Evolutionary conservation across 2,797 vertebrate genomes (phyloP), one percentile per base, ranked within the genome.

Genomic region (Nasua narica): DNA sequence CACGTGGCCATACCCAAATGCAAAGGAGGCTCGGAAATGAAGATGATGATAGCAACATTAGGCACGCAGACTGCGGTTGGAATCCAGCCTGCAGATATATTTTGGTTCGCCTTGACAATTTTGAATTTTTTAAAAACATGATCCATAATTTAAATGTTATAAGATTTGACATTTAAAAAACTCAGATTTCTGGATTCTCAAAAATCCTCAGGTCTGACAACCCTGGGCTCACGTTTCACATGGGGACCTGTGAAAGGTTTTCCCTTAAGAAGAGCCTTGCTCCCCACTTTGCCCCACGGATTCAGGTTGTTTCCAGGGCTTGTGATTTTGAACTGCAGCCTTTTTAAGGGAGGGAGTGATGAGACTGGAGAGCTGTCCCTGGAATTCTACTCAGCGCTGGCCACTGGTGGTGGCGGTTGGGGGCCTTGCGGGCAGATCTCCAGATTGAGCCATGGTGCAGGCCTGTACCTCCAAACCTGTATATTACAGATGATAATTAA

Each of bases 121-220:
- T 37, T 43, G 70, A 82, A 46, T 21, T 40, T 79, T 81, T 89
- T 46, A 14, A 67, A 67, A 52, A 69, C 58, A 81, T 32, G n/a
- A 67, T 74, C 62, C 90, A 79, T 70, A 32, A 54, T 56, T 96
- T 72, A 62, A 84, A 43, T 77, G 35, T 72, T 35, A 46, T 74
- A 58, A 90, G 67, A 67, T 37, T 56, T 56, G 13, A 74, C 32
- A 78, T 56, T 74, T 29, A 25, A 14, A 83, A 90, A 56, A 76
- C 15, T 19, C n/a, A 54, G 56, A 60, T 52, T 54, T 93, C 14
- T 60, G 37, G 3, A 32, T 65, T 90, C 29, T 93, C 32, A 18
- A n/a, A 65, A 82, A 86, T 65, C 82, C 23, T 60, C 56, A 46
- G 25, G 25, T 43, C 48, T 92, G 74, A 86, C 29, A 60, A 10